phyloP scores from a whole-genome alignment of 2,888 invertebrate species.

The Oscheius myriophilus region DNA sequence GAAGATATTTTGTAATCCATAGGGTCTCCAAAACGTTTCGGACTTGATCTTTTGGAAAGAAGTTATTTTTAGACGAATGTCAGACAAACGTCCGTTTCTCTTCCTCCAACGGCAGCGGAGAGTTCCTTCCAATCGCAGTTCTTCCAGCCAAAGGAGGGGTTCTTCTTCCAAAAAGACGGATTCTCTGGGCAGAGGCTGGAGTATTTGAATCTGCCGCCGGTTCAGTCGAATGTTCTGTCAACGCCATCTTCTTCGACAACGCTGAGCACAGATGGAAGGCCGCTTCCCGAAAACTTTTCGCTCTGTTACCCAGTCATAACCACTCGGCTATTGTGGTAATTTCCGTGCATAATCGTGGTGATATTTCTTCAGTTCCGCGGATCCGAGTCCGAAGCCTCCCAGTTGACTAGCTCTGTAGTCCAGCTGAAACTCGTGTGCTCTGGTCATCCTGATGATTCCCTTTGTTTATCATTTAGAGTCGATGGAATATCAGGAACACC shows the following conservation, averaged over 20 bases:
- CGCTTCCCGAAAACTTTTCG: constrained; percentile 32
- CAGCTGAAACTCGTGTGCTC: constrained; percentile 39
- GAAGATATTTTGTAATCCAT: too few species aligned
- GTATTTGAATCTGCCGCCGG: constrained; percentile 22
- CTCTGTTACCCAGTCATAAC: background rate
- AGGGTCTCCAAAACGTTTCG: too few species aligned
- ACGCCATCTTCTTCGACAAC: constrained; percentile 39
- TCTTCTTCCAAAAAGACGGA: constrained; percentile 22
- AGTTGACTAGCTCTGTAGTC: constrained; percentile 38
- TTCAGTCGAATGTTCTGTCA: constrained; percentile 41
- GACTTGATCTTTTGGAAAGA: too few species aligned
- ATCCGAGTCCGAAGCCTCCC: constrained; percentile 36
- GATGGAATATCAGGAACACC: constrained; percentile 16
- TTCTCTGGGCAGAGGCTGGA: constrained; percentile 30
- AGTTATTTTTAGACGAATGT: constrained; percentile 31
- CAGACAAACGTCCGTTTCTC: constrained; percentile 17
- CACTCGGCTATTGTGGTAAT: constrained; percentile 36
- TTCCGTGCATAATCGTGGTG: background rate
- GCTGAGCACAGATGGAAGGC: constrained; percentile 40
- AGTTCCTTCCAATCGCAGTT: constrained; percentile 12
- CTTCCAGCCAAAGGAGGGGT: constrained; percentile 30
- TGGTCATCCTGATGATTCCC: background rate
- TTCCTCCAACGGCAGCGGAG: background rate
- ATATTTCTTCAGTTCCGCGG: constrained; percentile 41
- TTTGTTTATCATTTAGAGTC: constrained; percentile 25